Base-by-base conservation (phyloP, 2,888 invertebrate species). In the Proisotoma minuta region DNA sequence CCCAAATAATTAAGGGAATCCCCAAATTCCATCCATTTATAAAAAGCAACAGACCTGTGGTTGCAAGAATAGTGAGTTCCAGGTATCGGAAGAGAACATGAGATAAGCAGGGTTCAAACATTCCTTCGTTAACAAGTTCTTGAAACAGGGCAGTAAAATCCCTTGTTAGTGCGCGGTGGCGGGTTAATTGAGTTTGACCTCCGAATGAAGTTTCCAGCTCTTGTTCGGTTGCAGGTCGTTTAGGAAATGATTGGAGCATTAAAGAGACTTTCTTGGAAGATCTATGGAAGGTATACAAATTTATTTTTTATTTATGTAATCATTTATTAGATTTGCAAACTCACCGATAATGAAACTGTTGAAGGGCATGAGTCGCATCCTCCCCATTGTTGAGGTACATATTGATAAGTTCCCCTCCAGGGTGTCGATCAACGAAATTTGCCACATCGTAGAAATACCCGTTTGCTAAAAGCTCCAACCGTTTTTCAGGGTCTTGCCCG, bases 81-180 rank as follows among this genome's bases (percentile, higher is more conserved):
- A 51, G 12, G 27, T 63, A n/a, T 28, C 66, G 57, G 29, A 60
- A 61, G 2, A 54, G 50, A n/a, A 66, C 58, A 24, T 66, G 66
- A 34, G 34, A n/a, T n/a, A 60, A 50, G 22, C 60, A 60, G 3
- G 66, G 63, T 24, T 61, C 54, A 47, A 66, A 66, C n/a, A 54
- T 50, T 24, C 66, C 66, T 47, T 66, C 66, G 12, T 47, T 20
- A 20, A 59, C 53, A 22, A 66, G 29, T 8, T 66, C 63, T 18
- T 61, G 29, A 27, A 59, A 61, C 24, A 66, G 54, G 50, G 57
- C 49, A 24, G 54, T 39, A 28, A 66, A 66, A 27, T 66, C 65
- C 8, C 34, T 8, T 8, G 34, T 34, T 15, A 34, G 15, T 8
- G 34, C 34, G 15, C 34, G 34, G 15, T 34, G 34, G 8, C 34